Conservation (phyloP, 2,113 vertebrate genomes). For the Chloroceryle aenea region DNA sequence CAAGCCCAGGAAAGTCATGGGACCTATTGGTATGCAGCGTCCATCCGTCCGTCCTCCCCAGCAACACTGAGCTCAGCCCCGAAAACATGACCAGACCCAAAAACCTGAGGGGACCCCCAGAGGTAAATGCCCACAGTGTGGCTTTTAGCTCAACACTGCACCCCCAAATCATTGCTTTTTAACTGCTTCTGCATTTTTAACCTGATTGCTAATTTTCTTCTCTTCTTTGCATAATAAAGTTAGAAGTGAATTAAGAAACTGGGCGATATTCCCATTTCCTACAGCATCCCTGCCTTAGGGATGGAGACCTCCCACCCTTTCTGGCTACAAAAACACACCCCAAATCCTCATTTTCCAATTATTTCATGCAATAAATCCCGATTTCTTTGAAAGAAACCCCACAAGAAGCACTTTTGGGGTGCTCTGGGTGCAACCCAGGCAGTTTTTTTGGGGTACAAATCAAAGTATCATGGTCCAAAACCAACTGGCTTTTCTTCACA, state of each 20-base stretch:
- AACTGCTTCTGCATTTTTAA: neutral
- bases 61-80: neutral
- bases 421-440: accelerated
- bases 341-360: neutral
- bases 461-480: neutral
- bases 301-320: neutral
- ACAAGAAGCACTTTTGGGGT: neutral
- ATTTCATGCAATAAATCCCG: accelerated
- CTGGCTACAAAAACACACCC: neutral
- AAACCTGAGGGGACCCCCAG: neutral
- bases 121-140: neutral
- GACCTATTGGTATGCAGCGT: constrained; percentile 57
- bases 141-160: neutral
- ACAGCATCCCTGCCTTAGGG: neutral
- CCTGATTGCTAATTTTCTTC: neutral
- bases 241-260: neutral
- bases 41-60: neutral
- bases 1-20: constrained; percentile 39
- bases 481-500: neutral
- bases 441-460: neutral
- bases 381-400: neutral
- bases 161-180: neutral
- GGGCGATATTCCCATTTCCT: accelerated
- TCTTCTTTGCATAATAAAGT: accelerated
- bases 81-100: accelerated